Evolutionary conservation across 2,797 vertebrate genomes (phyloP).

Genomic region (Scyliorhinus canicula): DNA sequence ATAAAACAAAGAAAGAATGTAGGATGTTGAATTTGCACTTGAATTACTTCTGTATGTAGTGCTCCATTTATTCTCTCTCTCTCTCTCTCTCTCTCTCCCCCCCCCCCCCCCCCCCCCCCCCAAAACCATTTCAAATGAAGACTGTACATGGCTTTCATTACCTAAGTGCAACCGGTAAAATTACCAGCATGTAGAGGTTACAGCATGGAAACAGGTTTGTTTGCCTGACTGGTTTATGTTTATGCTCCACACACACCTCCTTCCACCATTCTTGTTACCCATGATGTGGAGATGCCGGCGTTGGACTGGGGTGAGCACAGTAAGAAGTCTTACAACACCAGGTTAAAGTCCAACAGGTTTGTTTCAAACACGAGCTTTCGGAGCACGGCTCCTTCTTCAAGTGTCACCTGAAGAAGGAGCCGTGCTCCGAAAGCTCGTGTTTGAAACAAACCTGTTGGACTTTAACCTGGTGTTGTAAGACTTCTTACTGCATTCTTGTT

Average conservation of each 20-base stretch:
- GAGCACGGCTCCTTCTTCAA: too few species aligned
- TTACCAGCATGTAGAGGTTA: neutral
- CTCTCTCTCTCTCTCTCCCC: too few species aligned
- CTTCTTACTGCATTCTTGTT: neutral
- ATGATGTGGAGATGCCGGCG: too few species aligned
- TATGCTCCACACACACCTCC: neutral
- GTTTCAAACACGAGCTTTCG: too few species aligned
- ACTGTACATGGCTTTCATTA: neutral
- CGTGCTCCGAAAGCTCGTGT: too few species aligned
- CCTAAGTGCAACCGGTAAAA: neutral
- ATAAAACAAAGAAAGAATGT: neutral
- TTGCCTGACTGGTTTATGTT: neutral
- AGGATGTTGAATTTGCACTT: neutral
- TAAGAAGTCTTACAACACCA: too few species aligned
- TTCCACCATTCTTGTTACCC: neutral
- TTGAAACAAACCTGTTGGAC: too few species aligned
- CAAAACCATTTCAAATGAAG: neutral
- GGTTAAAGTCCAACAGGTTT: too few species aligned
- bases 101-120: too few species aligned
- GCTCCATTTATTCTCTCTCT: neutral
- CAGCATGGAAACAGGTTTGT: neutral
- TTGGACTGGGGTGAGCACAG: too few species aligned
- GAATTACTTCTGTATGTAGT: neutral
- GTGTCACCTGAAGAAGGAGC: too few species aligned
- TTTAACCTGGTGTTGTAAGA: too few species aligned